Conservation (phyloP, 2,797 vertebrate genomes). For the Lepilemur septentrionalis region DNA sequence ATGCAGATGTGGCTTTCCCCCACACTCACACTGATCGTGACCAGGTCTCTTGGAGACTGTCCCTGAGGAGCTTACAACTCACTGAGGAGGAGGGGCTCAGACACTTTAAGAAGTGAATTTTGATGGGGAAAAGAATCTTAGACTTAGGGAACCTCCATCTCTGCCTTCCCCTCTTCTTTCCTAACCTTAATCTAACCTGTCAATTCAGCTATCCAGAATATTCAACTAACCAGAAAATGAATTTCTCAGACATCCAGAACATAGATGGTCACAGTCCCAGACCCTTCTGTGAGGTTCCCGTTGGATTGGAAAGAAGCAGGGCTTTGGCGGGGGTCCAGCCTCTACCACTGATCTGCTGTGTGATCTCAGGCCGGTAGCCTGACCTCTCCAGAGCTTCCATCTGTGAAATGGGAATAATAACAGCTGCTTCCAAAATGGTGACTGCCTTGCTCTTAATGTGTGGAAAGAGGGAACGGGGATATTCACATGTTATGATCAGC, state of each 20-base stretch:
- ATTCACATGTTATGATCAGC: not conserved
- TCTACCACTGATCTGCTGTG: not conserved
- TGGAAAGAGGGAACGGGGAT: not conserved
- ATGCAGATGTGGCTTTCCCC: not conserved
- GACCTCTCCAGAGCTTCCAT: not conserved
- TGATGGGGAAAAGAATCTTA: not conserved
- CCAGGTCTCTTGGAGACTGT: not conserved
- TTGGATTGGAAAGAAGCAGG: not conserved
- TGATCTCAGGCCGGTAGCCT: not conserved
- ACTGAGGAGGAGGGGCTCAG: not conserved
- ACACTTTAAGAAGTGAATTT: not conserved
- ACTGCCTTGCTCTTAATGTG: not conserved
- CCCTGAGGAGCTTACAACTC: not conserved
- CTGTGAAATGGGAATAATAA: not conserved
- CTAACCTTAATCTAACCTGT: not conserved
- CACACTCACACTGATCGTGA: not conserved
- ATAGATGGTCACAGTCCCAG: not conserved
- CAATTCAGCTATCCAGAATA: not conserved
- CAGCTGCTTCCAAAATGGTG: not conserved
- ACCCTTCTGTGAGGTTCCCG: not conserved
- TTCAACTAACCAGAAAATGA: conserved; percentile 11
- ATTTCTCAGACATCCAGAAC: not conserved
- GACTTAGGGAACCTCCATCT: not conserved
- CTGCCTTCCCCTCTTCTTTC: not conserved
- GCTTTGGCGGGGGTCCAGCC: not conserved